A percentile compares a stretch with the other conserved stretches of the same genome.
Evolutionary conservation across 2,797 vertebrate genomes (phyloP).

Genomic region (Macrochelys suwanniensis): DNA sequence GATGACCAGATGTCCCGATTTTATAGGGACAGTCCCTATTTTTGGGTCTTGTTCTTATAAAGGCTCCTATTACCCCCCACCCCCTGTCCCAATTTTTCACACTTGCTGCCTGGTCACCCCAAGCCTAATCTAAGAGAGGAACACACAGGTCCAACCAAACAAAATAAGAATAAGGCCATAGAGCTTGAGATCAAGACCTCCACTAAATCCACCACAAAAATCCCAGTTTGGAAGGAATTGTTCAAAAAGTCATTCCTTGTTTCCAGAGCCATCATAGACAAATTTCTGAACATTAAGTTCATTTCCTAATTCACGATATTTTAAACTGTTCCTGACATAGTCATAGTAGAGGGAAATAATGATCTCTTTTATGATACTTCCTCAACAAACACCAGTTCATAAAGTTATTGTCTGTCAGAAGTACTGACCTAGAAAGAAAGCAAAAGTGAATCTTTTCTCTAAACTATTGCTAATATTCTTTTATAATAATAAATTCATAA

Average conservation of each 20-base stretch:
- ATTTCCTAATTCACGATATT: background rate
- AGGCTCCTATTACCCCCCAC: too few relatives aligned
- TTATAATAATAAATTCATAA: background rate
- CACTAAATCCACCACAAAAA: background rate
- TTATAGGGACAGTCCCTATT: too few relatives aligned
- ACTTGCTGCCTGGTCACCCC: too few relatives aligned
- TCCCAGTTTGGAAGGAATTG: background rate
- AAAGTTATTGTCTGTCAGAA: background rate
- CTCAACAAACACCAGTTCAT: background rate
- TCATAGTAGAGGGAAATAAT: background rate
- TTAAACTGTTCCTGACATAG: background rate
- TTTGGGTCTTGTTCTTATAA: too few relatives aligned
- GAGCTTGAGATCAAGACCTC: background rate
- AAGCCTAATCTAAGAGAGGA: background rate
- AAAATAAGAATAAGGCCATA: background rate
- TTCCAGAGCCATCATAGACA: background rate
- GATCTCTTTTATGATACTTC: fast-evolving
- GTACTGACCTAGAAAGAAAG: background rate
- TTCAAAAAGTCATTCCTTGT: background rate
- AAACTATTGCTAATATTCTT: background rate
- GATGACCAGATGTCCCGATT: too few relatives aligned
- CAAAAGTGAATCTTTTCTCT: background rate
- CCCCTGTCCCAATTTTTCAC: too few relatives aligned
- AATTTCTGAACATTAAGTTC: background rate
- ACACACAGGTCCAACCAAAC: fast-evolving